Evolutionary conservation across 2,113 vertebrate species (phyloP), one percentile per base, ranked within the genome.

Genomic region (Notothenia coriiceps): DNA sequence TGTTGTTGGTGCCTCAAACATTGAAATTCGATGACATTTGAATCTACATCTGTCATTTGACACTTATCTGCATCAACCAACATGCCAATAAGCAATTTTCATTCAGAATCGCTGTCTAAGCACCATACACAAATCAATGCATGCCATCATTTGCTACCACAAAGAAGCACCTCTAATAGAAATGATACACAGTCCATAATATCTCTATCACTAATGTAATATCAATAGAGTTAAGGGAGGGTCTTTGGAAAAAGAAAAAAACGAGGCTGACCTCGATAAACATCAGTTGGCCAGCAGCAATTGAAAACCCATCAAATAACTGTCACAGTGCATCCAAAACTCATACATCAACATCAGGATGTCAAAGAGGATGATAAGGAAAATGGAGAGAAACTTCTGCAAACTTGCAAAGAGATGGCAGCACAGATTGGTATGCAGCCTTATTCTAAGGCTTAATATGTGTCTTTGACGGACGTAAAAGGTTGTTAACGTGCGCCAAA

Each of bases 331-430:
- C 43, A 84, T 69, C 56, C 5, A 74, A 80, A 88, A 4, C 63
- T 83, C 77, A 85, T 88, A 77, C 60, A 79, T 86, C 82, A 85
- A 66, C 72, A 77, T 78, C 64, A 63, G 22, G 25, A 15, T 13
- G 78, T 63, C 74, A 61, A 18, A 67, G 11, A 8, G 57, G 57
- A 46, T 25, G 61, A 77, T 17, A 12, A 67, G 66, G 74, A 17
- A 47, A 57, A 64, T 7, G 18, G 35, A 40, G 17, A 44, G 46
- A 25, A 59, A 72, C 20, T 50, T 77, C 6, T 12, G 7, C 8
- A 54, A 80, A 83, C 29, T 56, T 51, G 25, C 55, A 20, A 9
- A 11, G n/a, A 33, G 6, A 44, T 40, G 35, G 29, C 13, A 14
- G 15, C 33, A 51, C 13, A 22, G 10, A 70, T 0, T 35, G 14